These are phyloP conservation scores for Mobula hypostoma DNA, from an alignment of 2,113 vertebrate genomes.

Conservation along the genomic window DNA sequence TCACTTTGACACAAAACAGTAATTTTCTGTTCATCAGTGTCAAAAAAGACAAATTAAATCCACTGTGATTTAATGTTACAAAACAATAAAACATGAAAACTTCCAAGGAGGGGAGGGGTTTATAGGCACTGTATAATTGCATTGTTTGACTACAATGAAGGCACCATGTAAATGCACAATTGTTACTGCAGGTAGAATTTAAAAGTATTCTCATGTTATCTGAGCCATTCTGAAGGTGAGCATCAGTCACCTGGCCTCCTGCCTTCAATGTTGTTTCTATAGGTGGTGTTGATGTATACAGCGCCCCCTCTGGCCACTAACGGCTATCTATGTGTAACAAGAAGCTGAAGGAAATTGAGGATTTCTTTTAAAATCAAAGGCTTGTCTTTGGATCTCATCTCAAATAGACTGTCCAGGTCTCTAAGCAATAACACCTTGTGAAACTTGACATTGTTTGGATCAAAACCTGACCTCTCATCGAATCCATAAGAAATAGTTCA, in stretches of 20 bases:
- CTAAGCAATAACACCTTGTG: neutral
- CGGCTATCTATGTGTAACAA: neutral
- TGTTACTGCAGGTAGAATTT: neutral
- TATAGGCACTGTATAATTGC: neutral
- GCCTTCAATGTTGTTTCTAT: neutral
- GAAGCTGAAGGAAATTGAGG: neutral
- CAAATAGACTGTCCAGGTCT: neutral
- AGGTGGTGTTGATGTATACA: neutral
- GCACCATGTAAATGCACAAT: neutral
- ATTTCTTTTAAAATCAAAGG: neutral
- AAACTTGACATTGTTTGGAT: neutral
- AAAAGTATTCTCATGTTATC: neutral
- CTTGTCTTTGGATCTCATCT: neutral
- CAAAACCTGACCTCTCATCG: neutral
- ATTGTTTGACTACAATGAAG: neutral
- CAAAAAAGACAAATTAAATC: no score
- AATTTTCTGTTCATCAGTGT: no score
- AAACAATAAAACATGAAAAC: no score
- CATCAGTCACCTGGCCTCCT: neutral
- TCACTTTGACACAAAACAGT: no score
- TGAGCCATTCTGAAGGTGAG: neutral
- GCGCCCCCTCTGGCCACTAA: no score
- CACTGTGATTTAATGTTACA: no score
- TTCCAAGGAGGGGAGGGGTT: no score
- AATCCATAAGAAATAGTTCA: neutral